Evolutionary conservation across 1,140 invertebrate genomes (phyloP), one percentile per base, ranked within the genome.

Genomic region (Ylistrum balloti): DNA sequence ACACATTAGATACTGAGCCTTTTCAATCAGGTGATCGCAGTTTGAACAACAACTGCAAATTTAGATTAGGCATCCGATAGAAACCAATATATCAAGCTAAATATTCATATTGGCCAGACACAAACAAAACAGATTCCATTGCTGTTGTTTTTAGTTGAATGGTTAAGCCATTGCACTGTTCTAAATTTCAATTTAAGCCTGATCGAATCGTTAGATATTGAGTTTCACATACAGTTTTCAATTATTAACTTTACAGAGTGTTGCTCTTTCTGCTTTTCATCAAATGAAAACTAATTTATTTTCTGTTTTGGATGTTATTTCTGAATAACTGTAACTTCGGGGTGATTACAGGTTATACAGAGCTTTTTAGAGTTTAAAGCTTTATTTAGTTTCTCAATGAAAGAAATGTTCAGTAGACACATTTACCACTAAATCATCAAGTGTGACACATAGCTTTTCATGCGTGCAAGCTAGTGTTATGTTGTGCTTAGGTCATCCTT

Each of bases 241-340:
- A 74, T 74, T 74, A 74, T n/a, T n/a, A 28, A 28, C 5, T 10
- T n/a, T n/a, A 74, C 56, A 74, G 5, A 45, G 17, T 74, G 56
- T 74, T 28, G 15, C 56, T 74, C 56, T 28, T 28, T 28, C 56
- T 74, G 22, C 56, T 74, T 28, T 74, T 74, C 56, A 74, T 74
- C 56, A 74, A n/a, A 74, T 74, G 56, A 74, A 74, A 74, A 74
- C 56, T 74, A 74, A 74, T 74, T n/a, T n/a, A n/a, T n/a, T 74
- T 74, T 74, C 56, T 74, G n/a, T 74, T 28, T 74, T 11, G 13
- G 56, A 74, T 74, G 56, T 74, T 9, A 74, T 74, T 1, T 74
- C 22, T 28, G n/a, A 74, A 22, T 74, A 28, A 74, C 56, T 74
- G 56, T n/a, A 28, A 17, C 28, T 74, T 74, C 56, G 28, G 2